Conservation (phyloP, 92 coral and sea anemone species). For the Galaxea fascicularis region DNA sequence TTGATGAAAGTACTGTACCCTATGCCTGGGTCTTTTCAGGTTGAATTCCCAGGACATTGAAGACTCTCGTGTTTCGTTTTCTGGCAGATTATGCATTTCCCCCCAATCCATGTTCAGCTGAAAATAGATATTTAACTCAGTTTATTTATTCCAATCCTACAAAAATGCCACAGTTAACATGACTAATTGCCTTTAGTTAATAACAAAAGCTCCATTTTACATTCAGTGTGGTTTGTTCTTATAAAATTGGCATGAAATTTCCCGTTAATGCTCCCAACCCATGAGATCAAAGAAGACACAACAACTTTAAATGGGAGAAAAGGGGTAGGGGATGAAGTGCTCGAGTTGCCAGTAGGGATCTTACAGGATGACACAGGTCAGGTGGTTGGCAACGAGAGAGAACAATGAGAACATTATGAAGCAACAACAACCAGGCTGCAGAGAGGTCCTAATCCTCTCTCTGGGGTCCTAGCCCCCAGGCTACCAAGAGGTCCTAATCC, state of each 20-base stretch:
- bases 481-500: too few species aligned
- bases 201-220: slow-evolving; percentile 22
- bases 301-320: too few species aligned
- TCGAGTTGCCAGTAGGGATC: too few species aligned
- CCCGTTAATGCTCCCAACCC: too few species aligned
- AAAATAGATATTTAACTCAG: slow-evolving; percentile 7
- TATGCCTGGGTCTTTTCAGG: slow-evolving; percentile 38
- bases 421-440: too few species aligned
- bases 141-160: slow-evolving; percentile 16
- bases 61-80: slow-evolving; percentile 34
- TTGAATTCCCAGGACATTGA: slow-evolving; percentile 43
- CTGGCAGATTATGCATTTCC: slow-evolving; percentile 49
- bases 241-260: slow-evolving; percentile 14
- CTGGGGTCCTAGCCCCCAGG: too few species aligned
- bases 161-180: slow-evolving; percentile 6
- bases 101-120: slow-evolving; percentile 45
- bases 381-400: too few species aligned
- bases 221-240: slow-evolving; percentile 8
- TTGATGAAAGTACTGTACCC: slow-evolving; percentile 41
- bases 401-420: too few species aligned
- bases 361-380: too few species aligned
- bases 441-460: too few species aligned
- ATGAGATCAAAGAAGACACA: too few species aligned
- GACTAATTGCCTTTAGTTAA: slow-evolving; percentile 14
- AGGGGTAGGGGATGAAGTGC: too few species aligned